Percentiles rank a stretch among this genome's conserved stretches.
Evolutionary conservation across 2,888 invertebrate species (phyloP).

Genomic region (Xestia c-nigrum): DNA sequence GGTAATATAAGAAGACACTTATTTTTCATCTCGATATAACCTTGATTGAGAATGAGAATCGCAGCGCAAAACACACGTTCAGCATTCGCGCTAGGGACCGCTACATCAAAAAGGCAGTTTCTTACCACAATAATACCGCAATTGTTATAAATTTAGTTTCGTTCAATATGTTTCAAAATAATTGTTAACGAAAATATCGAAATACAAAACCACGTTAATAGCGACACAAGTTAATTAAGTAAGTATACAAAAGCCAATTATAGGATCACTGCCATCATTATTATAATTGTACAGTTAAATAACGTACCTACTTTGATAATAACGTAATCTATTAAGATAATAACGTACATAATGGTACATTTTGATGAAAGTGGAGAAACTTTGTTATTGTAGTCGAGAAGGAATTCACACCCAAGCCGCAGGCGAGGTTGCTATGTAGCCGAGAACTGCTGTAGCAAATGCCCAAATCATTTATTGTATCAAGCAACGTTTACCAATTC

Average conservation of each 20-base stretch:
- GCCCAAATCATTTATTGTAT: no score
- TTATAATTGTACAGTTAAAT: constrained; percentile 4
- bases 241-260: constrained; percentile 65
- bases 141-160: not conserved
- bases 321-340: not conserved
- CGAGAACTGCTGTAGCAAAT: no score
- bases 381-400: no score
- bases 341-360: no score
- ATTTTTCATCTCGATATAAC: not conserved
- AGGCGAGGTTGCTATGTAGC: no score
- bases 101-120: not conserved
- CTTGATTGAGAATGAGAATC: not conserved
- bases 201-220: constrained; percentile 22
- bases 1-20: not conserved
- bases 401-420: no score
- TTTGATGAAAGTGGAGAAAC: no score
- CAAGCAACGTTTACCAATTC: no score
- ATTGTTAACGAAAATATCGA: constrained; percentile 7
- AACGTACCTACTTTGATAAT: not conserved
- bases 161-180: not conserved
- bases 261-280: constrained; percentile 33
- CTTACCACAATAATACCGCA: no score
- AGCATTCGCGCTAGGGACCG: not conserved
- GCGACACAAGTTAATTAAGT: constrained; percentile 48
- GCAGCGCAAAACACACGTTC: not conserved